Evolutionary conservation across 2,113 vertebrate genomes (phyloP), one percentile per base, ranked within the genome.

Genomic region (Struthio camelus): DNA sequence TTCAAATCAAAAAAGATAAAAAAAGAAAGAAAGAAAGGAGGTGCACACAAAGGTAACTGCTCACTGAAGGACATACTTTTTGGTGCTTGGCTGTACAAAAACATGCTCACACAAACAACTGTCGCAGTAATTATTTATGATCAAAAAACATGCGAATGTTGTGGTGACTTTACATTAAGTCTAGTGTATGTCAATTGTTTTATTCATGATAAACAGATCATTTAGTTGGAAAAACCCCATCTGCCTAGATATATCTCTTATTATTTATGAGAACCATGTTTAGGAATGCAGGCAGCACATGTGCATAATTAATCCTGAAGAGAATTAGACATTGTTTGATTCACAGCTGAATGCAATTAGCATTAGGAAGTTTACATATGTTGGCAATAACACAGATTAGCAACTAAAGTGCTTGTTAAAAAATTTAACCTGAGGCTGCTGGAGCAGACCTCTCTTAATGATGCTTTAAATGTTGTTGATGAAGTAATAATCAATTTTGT

Each of bases 271-370:
- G 98, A 98, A 97, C 96, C 98, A 98, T 99, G 98, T 99, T 99
- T 99, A 98, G 98, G 98, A 99, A 99, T 98, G 98, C 98, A 98
- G 97, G 98, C 98, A 90, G 98, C 99, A 99, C 98, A 98, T 98
- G 98, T 98, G 98, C 98, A 98, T 99, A 99, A 99, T 99, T 99
- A 99, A 99, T 99, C 99, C 98, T 98, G 98, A 98, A 98, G 98
- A 99, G 99, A 99, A 99, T 99, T 99, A 99, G 99, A 99, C 99
- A 99, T 99, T 99, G 99, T 99, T 99, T 99, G 99, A 98, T 99
- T 99, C 98, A 98, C 99, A 99, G 98, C 98, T 99, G 99, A 99
- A 99, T 98, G 99, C 98, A 99, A 99, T 99, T 99, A 99, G 98
- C 99, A 98, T 98, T 98, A 98, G 98, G 98, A 98, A 98, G 98